A percentile compares a stretch with the other conserved stretches of the same genome.
phyloP scores from a whole-genome alignment of 2,797 vertebrate genomes.

The Psittacula derbiana region DNA sequence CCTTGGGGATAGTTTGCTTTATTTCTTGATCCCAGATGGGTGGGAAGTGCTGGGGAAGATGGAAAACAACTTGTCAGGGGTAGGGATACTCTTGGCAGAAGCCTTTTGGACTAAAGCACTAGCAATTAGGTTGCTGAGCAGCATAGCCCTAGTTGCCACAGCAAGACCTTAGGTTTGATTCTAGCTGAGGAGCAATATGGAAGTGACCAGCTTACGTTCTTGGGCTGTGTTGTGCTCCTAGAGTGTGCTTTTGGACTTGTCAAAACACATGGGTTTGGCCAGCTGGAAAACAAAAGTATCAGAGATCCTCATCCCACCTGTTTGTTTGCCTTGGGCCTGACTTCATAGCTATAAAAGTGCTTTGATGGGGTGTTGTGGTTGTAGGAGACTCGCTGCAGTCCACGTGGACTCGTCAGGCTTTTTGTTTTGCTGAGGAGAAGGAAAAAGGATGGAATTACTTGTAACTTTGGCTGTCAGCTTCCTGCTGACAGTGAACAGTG shows the following conservation, averaged over 20 bases:
- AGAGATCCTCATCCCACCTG: not conserved
- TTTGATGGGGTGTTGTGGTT: not conserved
- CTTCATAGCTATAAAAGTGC: not conserved
- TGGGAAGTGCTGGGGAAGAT: not conserved
- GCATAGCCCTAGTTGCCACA: not conserved
- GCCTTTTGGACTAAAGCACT: not conserved
- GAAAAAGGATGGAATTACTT: not conserved
- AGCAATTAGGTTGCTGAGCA: not conserved
- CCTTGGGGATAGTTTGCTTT: not conserved
- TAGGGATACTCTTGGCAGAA: not conserved
- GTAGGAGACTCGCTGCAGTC: not conserved
- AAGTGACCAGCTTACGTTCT: not conserved
- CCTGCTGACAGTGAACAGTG: not conserved
- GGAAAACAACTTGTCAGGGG: not conserved
- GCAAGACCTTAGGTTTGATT: not conserved
- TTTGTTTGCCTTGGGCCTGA: slow-evolving; percentile 2
- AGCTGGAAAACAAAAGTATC: not conserved
- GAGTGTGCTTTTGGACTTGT: not conserved
- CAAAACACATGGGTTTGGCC: not conserved
- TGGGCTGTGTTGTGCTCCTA: not conserved
- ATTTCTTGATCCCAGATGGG: not conserved
- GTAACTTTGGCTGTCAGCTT: not conserved
- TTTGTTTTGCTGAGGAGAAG: not conserved
- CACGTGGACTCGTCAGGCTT: not conserved
- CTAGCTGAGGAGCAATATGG: not conserved